Base-by-base conservation (phyloP, 2,888 invertebrate genomes). In the Metopia argyrocephala region DNA sequence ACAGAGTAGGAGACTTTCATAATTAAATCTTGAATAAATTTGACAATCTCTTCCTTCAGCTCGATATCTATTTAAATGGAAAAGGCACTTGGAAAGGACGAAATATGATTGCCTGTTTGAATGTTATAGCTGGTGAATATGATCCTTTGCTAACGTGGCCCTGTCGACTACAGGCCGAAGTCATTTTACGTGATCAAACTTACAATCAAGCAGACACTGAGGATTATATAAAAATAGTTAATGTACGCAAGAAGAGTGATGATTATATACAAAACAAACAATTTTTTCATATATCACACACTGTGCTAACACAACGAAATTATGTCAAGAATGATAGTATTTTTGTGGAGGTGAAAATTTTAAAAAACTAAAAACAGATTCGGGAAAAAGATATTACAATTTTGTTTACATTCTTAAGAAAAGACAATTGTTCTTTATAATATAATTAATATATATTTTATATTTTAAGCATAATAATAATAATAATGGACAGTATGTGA, bases 71-170 rank as follows among this genome's bases (percentile, higher is more conserved):
- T 86, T 88, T 95, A 27, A 95, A 95, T 87, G 95, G 95, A 5
- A 92, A 94, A 64, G 95, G 95, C 45, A 94, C 94, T 81, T 95
- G 95, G 95, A 94, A 93, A 86, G 95, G 94, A 0, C 92, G 95
- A 0, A 94, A 95, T 86, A 88, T 95, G 62, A 93, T 95, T 52
- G 93, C 94, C 7, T 94, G 94, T 0, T 91, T 95, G 52, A 93
- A 94, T 57, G 92, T 95, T 1, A 91, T 95, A 31, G 92, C 92
- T 2, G 95, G 95, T 0, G 93, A 94, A 38, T 95, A 94, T 89
- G 95, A 95, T 90, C 91, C 94, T 0, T 87, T 95, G 62, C 89
- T 95, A 73, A 91, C 92, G 82, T 95, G 95, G 95, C 95, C 95
- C 0, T 95, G 95, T 85, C 92, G 93, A 81, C 91, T 95, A 5